Evolutionary conservation across 2,888 invertebrate genomes (phyloP).

Genomic region (Frankliniella fusca): DNA sequence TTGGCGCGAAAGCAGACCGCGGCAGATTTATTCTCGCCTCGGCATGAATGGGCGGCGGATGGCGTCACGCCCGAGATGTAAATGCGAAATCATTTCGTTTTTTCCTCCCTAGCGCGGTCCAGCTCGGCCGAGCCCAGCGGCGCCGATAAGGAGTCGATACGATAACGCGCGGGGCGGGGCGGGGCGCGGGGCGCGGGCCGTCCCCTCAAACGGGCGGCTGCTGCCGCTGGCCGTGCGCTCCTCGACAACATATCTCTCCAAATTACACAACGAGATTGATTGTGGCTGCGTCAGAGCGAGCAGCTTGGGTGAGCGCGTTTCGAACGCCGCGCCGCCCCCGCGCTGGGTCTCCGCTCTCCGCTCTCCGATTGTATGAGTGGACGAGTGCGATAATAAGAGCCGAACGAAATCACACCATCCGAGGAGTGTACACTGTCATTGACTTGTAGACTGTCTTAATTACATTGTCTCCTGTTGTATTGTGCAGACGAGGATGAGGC

Average conservation of each 20-base stretch:
- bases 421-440: neutral
- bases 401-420: neutral
- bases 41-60: neutral
- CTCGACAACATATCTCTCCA: neutral
- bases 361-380: neutral
- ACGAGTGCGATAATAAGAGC: no score
- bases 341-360: neutral
- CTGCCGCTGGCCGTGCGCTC: neutral
- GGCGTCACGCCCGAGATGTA: neutral
- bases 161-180: no score
- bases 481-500: conserved; percentile 58
- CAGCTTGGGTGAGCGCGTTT: neutral
- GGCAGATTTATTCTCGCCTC: neutral
- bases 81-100: neutral
- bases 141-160: no score
- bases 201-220: no score
- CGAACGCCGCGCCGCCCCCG: neutral
- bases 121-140: no score
- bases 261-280: conserved; percentile 23
- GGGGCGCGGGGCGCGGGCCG: no score
- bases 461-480: conserved; percentile 43
- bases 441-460: neutral
- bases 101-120: no score
- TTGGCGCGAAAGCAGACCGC: no score
- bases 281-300: neutral